Base-by-base conservation (phyloP, 1,140 invertebrate species). In the Branchinecta lindahli region DNA sequence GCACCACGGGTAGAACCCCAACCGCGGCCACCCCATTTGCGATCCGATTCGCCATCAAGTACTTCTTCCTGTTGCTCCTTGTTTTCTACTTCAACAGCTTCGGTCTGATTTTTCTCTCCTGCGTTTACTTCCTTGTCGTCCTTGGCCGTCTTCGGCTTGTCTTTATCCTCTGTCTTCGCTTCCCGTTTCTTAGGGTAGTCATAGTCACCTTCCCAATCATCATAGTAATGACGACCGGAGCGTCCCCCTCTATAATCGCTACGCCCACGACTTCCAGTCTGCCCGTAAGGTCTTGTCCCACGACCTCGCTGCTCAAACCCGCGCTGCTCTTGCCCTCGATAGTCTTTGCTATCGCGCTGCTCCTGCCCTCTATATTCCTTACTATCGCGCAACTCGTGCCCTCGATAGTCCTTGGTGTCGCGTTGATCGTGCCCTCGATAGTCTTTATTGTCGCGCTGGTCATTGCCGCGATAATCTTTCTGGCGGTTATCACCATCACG, bases 21-120 rank as follows among this genome's bases (percentile, higher is more conserved):
- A 33, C 33, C 33, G 5, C 33, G 33, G 33, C 33, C 33, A 33
- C 33, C 33, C 33, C 33, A 33, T 33, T 33, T 33, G 33, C 33
- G 33, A 33, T 8, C 72, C 71, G 7, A 67, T 47, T 66, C 12
- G 69, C 47, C 45, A 69, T 70, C 18, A 46, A 65, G 44, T 65
- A 15, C 8, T 67, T 45, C 46, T 69, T 67, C 46, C 68, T 72
- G 61, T 73, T 74, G 21, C 72, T 69, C 47, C 73, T 72, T 6
- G 67, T 44, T 46, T 72, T 71, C 45, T 73, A 70, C 45, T 71
- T 33, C 71, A 21, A 66, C 70, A 77, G 76, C 69, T 70, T 74
- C 82, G 81, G 6, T 82, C 79, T 68, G 86, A 84, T 74, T 87
- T 86, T 0, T 83, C 83, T 73, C 83, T 86, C 67, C 67, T 70